A percentile compares a stretch with the other conserved stretches of the same genome.
These are phyloP conservation scores for Sylvilagus bachmani DNA, from an alignment of 2,113 vertebrate genomes.

Conservation along the genomic window DNA sequence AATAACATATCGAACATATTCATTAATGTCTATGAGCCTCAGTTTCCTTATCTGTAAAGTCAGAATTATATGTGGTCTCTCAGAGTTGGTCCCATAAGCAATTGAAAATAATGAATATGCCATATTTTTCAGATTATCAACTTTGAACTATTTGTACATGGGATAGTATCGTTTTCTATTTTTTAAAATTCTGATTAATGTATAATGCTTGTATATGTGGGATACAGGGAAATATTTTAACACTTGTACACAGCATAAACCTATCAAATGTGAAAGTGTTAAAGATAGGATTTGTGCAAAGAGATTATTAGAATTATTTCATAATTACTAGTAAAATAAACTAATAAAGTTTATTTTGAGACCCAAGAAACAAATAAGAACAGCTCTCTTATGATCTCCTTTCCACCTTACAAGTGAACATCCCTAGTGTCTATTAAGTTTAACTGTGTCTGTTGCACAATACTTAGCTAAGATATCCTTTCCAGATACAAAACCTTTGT, in stretches of 20 bases:
- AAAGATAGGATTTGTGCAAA: neutral
- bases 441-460: neutral
- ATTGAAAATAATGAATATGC: neutral
- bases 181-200: neutral
- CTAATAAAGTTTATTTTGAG: neutral
- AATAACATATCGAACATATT: neutral
- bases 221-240: too few relatives aligned
- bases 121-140: neutral
- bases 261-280: neutral
- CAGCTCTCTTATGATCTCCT: neutral
- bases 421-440: neutral
- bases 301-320: neutral
- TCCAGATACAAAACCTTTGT: neutral
- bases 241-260: too few relatives aligned
- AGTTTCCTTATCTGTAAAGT: neutral
- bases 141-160: neutral
- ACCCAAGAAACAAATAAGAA: neutral
- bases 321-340: conserved; percentile 36
- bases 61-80: neutral
- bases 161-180: neutral
- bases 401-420: neutral
- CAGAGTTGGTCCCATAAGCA: neutral
- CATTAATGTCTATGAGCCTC: neutral
- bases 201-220: too few relatives aligned
- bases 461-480: neutral